Conservation (phyloP, 2,888 invertebrate species). For the Oscheius onirici region DNA sequence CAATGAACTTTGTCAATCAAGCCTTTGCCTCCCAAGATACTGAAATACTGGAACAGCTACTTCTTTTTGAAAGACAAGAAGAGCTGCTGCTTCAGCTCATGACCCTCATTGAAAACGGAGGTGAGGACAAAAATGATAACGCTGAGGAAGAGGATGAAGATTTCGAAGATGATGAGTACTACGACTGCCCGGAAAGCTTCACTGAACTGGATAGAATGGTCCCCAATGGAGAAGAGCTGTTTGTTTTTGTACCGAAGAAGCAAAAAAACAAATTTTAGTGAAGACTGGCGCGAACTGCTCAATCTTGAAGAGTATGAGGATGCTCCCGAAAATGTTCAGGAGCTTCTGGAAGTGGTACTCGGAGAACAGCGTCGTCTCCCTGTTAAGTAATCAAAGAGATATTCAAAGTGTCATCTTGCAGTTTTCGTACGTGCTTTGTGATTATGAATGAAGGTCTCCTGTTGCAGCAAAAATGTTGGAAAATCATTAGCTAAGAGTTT, state of each 20-base stretch:
- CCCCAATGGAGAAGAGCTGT: slow-evolving; percentile 1
- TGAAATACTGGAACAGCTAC: background rate
- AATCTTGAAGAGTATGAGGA: slow-evolving; percentile 7
- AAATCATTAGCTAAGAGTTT: too few relatives aligned
- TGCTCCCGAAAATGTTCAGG: slow-evolving; percentile 10
- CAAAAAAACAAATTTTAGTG: background rate
- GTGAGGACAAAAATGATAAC: background rate
- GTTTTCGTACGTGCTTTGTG: too few relatives aligned
- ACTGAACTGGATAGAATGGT: background rate
- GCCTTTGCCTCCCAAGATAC: background rate
- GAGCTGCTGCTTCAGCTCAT: background rate
- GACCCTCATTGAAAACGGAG: background rate
- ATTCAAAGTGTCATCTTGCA: too few relatives aligned
- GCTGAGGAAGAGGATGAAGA: background rate
- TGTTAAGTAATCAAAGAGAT: too few relatives aligned
- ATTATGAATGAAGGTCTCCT: too few relatives aligned
- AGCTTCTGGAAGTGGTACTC: slow-evolving; percentile 4
- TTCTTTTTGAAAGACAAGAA: background rate
- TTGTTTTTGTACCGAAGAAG: background rate
- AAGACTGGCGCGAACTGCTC: background rate
- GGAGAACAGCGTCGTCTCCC: slow-evolving; percentile 15
- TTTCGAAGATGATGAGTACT: background rate
- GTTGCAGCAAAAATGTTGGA: too few relatives aligned
- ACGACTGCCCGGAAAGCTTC: background rate
- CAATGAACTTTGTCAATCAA: background rate